Evolutionary conservation across 2,888 invertebrate genomes (phyloP).

Genomic region (Tipula unca): DNA sequence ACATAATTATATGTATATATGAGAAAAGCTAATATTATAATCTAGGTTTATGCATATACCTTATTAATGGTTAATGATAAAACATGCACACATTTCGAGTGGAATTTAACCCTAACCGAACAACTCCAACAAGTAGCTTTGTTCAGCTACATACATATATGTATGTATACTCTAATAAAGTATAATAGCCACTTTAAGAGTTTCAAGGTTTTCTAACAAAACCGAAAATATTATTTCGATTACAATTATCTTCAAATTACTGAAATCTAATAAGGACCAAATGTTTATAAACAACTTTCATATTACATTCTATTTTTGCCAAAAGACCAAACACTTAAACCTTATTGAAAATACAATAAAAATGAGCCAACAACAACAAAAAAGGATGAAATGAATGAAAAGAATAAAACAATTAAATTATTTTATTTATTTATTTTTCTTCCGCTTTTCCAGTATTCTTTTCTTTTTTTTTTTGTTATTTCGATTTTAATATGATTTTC

Average conservation of each 20-base stretch:
- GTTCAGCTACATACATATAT: background rate
- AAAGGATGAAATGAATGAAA: background rate
- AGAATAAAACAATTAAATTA: conserved; percentile 4
- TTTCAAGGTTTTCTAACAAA: background rate
- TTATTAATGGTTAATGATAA: background rate
- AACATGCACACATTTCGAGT: background rate
- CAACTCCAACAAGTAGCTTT: background rate
- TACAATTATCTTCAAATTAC: background rate
- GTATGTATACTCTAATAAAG: background rate
- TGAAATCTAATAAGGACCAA: background rate
- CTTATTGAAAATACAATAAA: conserved; percentile 3
- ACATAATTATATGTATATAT: background rate
- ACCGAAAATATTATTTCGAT: background rate
- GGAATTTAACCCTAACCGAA: background rate
- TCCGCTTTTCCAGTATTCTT: background rate
- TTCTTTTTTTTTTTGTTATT: background rate
- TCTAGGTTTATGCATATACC: background rate
- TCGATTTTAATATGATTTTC: background rate
- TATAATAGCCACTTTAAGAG: background rate
- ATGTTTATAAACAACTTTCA: background rate
- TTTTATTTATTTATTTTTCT: background rate
- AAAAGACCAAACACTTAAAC: conserved; percentile 8
- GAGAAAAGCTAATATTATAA: background rate
- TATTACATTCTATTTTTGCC: background rate
- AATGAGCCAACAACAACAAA: background rate